Percentiles rank a stretch among this genome's conserved stretches.
Conservation (phyloP, 2,888 invertebrate species). For the Cancer borealis region DNA sequence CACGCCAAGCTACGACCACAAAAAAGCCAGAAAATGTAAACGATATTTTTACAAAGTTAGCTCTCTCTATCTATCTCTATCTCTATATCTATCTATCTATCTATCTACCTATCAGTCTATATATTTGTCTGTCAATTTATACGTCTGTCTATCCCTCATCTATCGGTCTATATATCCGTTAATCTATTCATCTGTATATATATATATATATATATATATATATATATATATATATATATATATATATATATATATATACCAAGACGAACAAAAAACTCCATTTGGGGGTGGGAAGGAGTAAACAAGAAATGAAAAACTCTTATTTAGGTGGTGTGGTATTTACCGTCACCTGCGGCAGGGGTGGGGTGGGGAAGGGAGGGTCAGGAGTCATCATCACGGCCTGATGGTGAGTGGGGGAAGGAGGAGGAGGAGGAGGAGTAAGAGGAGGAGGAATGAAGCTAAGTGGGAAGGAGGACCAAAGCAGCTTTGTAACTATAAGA, state of each 20-base stretch:
- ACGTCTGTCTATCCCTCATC: not conserved
- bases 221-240: not conserved
- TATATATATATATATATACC: too few relatives aligned
- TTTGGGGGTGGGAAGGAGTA: not conserved
- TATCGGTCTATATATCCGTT: not conserved
- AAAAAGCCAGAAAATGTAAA: not conserved
- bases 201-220: not conserved
- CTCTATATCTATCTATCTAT: not conserved
- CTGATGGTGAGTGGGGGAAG: not conserved
- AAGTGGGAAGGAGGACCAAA: not conserved
- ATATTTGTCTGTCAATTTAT: too few relatives aligned
- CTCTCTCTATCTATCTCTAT: not conserved
- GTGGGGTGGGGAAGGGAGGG: not conserved
- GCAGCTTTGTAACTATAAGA: not conserved
- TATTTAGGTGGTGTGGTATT: slow-evolving; percentile 23
- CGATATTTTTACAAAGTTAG: not conserved
- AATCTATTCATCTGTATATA: not conserved
- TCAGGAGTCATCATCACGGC: not conserved
- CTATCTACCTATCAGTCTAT: not conserved
- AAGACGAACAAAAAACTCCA: not conserved
- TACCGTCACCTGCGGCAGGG: not conserved
- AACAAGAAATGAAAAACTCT: not conserved
- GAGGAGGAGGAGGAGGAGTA: not conserved
- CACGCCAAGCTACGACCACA: not conserved
- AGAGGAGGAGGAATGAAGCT: not conserved